Percentiles rank a stretch among this genome's conserved stretches.
These are phyloP conservation scores for human (Homo sapiens) DNA, from an alignment of 2,113 vertebrate species.

Conservation along the genomic window DNA sequence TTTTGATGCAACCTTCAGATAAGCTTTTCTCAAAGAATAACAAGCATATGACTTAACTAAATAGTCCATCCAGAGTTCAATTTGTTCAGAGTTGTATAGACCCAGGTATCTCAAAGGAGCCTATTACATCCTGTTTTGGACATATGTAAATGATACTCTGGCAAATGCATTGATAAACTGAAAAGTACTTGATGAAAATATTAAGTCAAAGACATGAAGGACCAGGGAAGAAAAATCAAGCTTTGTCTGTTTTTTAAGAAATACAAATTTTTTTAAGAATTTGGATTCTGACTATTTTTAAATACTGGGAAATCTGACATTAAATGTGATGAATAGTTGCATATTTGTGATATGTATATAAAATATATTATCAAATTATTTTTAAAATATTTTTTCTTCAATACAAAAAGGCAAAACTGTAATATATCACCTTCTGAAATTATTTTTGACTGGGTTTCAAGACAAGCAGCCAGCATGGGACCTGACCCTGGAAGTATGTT, in stretches of 20 bases:
- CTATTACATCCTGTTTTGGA: neutral
- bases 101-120: neutral
- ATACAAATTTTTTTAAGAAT: neutral
- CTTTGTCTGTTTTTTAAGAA: neutral
- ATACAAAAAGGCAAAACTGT: neutral
- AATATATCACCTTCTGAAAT: slow-evolving; percentile 29
- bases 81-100: neutral
- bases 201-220: slow-evolving; percentile 10
- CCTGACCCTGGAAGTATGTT: neutral
- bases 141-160: neutral
- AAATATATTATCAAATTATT: neutral
- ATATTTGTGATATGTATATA: neutral
- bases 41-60: neutral
- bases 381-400: neutral
- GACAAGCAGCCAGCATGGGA: neutral
- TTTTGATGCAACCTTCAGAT: neutral
- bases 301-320: neutral
- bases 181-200: neutral
- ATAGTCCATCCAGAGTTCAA: neutral
- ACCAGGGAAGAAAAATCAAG: neutral
- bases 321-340: neutral
- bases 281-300: slow-evolving; percentile 2
- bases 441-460: slow-evolving; percentile 34
- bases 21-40: slow-evolving; percentile 8
- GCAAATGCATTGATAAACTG: neutral